Evolutionary conservation across 2,113 vertebrate genomes (phyloP), one percentile per base, ranked within the genome.

Genomic region (Speoplatyrhinus poulsoni): DNA sequence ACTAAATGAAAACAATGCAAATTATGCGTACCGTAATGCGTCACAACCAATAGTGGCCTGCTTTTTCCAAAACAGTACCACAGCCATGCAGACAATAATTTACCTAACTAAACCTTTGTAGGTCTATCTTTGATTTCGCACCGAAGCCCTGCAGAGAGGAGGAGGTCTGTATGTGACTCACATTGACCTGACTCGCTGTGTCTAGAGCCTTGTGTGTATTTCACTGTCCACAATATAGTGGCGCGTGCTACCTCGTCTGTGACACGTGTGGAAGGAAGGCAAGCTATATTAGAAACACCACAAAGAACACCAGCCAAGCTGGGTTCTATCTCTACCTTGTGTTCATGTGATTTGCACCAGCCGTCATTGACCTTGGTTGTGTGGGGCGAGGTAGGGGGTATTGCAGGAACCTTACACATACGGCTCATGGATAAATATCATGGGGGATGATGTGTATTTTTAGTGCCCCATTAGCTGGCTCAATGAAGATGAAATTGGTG

Each of bases 381-480:
- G 52, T 61, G 9, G 13, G n/a, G 70, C 13, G 9, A 60, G 60
- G 61, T 73, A 32, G 50, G 5, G 72, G 58, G 48, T 81, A 85
- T 79, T 62, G 64, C 32, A 49, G 74, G 76, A 73, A 81, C 65
- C 70, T 78, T 55, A 69, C 63, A 81, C 71, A 63, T 13, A 9
- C 49, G 47, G 19, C 49, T 75, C 75, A 59, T 57, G 73, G 46
- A 76, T 84, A 70, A 72, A 72, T 82, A 60, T 72, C 65, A 12
- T 0, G 2, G 60, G 26, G 67, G 66, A 70, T 73, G 75, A 75
- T 84, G 73, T 74, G 1, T 85, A 86, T 82, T 70, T 84, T 88
- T 85, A 85, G 73, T 81, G 77, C 73, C 66, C 78, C 73, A 86
- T 85, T 82, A 82, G 82, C 61, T 77, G 68, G 46, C 77, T 85